These are phyloP conservation scores for Agonopterix subpropinquella DNA, from an alignment of 2,888 invertebrate species.

Conservation along the genomic window DNA sequence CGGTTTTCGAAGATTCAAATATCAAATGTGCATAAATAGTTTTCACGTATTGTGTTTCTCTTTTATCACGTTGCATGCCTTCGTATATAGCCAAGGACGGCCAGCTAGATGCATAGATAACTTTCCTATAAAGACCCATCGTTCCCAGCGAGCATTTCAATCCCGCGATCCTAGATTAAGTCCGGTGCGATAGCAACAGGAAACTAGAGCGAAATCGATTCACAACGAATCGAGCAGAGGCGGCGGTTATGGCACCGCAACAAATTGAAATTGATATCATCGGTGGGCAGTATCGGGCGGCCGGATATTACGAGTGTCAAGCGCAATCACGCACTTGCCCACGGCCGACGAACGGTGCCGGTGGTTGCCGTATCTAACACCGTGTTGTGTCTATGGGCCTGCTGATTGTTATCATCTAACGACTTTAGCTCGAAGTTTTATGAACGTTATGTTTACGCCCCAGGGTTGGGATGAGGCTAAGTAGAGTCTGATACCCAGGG, in stretches of 20 bases:
- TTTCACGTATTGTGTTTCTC: too few relatives aligned
- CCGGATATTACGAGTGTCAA: slow-evolving; percentile 74
- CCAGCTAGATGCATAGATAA: slow-evolving; percentile 23
- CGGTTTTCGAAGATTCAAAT: too few relatives aligned
- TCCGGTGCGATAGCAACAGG: slow-evolving; percentile 63
- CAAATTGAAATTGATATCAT: slow-evolving; percentile 75
- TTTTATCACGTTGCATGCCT: too few relatives aligned
- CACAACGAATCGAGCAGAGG: slow-evolving; percentile 61
- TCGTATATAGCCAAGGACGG: too few relatives aligned
- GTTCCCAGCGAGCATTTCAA: slow-evolving; percentile 48
- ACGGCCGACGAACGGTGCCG: slow-evolving; percentile 23
- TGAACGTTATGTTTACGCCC: slow-evolving; percentile 2
- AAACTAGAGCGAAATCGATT: slow-evolving; percentile 69
- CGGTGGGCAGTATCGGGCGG: slow-evolving; percentile 55
- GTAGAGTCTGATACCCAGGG: not conserved
- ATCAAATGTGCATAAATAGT: too few relatives aligned
- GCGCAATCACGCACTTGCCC: slow-evolving; percentile 65
- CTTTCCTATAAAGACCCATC: slow-evolving; percentile 36
- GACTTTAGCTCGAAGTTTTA: slow-evolving; percentile 13
- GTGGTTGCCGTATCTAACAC: slow-evolving; percentile 32
- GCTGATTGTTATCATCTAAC: slow-evolving; percentile 14
- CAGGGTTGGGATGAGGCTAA: not conserved
- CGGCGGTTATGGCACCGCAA: slow-evolving; percentile 64
- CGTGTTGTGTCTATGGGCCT: slow-evolving; percentile 31
- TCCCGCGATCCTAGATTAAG: slow-evolving; percentile 60